Percentiles rank a stretch among this genome's conserved stretches.
These are phyloP conservation scores for Hirundichthys speculiger DNA, from an alignment of 2,113 vertebrate genomes.

Conservation along the genomic window DNA sequence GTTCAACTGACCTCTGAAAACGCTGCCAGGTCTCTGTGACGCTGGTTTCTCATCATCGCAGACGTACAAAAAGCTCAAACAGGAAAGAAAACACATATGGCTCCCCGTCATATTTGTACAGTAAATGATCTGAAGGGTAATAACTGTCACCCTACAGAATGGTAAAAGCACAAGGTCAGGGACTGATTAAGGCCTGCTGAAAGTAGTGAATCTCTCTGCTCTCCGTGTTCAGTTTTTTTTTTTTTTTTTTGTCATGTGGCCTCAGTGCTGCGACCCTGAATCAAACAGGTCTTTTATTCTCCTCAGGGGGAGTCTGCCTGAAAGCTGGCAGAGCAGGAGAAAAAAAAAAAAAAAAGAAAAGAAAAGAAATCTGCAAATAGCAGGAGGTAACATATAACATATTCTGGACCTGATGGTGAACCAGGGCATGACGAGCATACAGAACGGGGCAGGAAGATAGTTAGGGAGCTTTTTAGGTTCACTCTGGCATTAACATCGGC, in stretches of 20 bases:
- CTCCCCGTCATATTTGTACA: slow-evolving; percentile 5
- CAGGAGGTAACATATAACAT: neutral
- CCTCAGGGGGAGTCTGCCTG: neutral
- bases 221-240: slow-evolving; percentile 16
- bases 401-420: slow-evolving; percentile 3
- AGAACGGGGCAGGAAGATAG: too few relatives aligned
- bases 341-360: neutral
- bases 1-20: slow-evolving; percentile 45
- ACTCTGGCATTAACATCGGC: neutral
- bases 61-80: slow-evolving; percentile 37
- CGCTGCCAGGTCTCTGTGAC: slow-evolving; percentile 43
- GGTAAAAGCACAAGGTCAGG: slow-evolving; percentile 25
- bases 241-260: slow-evolving; percentile 17
- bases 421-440: slow-evolving; percentile 8
- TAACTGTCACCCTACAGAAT: slow-evolving; percentile 2
- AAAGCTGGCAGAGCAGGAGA: neutral
- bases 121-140: neutral
- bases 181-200: slow-evolving; percentile 24
- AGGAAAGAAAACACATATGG: slow-evolving; percentile 26
- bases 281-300: neutral
- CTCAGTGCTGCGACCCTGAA: slow-evolving; percentile 1
- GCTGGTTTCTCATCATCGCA: slow-evolving; percentile 48
- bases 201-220: slow-evolving; percentile 16
- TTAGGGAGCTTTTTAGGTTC: slow-evolving; percentile 2
- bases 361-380: neutral